Percentiles rank a stretch among this genome's conserved stretches.
Conservation (phyloP, 2,113 vertebrate species). For the Scalopus aquaticus region DNA sequence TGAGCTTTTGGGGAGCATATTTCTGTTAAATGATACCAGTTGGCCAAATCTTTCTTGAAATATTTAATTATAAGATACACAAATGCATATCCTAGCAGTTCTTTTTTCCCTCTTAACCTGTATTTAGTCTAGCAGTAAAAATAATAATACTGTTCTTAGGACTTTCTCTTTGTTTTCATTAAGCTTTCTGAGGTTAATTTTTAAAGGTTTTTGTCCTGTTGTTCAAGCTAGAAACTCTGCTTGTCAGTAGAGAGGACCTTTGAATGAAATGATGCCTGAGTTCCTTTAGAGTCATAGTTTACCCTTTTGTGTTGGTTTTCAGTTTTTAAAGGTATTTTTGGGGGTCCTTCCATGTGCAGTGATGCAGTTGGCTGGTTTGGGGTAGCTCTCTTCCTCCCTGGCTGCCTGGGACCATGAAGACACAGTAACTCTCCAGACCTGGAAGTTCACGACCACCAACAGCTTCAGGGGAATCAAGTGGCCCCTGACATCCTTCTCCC, state of each 20-base stretch:
- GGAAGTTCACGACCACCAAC: too few relatives aligned
- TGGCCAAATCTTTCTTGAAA: conserved; percentile 45
- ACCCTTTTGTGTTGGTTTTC: neutral
- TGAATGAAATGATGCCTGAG: conserved; percentile 27
- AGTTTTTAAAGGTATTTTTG: neutral
- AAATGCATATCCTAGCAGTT: neutral
- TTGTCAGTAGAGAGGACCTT: conserved; percentile 1
- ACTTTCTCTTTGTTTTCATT: neutral
- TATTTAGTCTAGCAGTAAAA: neutral
- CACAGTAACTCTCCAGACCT: too few relatives aligned
- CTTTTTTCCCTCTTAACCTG: neutral
- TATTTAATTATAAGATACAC: conserved; percentile 48
- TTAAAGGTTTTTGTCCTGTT: conserved; percentile 5
- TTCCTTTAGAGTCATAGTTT: neutral
- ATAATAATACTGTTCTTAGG: neutral
- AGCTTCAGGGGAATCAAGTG: too few relatives aligned
- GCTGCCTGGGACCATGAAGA: too few relatives aligned
- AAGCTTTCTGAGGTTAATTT: conserved; percentile 18
- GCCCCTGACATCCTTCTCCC: too few relatives aligned
- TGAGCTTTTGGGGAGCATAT: fast-evolving
- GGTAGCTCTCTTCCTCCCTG: too few relatives aligned
- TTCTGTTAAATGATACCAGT: neutral
- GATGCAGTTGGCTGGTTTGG: too few relatives aligned
- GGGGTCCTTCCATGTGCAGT: too few relatives aligned
- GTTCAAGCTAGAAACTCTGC: conserved; percentile 21